Percentiles rank a stretch among this genome's conserved stretches.
Conservation (phyloP, 2,888 invertebrate species). For the Perdita meconis region DNA sequence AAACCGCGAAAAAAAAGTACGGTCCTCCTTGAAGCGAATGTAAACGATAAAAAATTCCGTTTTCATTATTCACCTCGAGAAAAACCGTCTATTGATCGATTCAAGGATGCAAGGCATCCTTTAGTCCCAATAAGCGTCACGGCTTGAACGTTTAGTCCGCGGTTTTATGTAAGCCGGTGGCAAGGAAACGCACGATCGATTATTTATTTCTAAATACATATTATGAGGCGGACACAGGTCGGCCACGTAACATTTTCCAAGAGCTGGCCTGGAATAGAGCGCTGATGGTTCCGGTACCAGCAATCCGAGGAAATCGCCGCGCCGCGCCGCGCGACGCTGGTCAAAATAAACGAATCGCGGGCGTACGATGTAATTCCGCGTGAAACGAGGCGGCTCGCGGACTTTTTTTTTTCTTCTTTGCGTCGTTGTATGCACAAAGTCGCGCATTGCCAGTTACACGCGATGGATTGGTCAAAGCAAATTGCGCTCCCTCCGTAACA, state of each 20-base stretch:
- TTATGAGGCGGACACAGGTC: constrained; percentile 32
- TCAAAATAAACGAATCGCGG: constrained; percentile 31
- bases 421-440: background rate
- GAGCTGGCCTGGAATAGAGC: constrained; percentile 12
- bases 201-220: constrained; percentile 20
- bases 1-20: background rate
- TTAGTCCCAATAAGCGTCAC: background rate
- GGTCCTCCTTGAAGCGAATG: constrained; percentile 13
- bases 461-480: background rate
- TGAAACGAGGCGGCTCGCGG: constrained; percentile 3
- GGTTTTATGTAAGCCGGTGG: constrained; percentile 29
- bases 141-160: background rate
- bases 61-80: background rate
- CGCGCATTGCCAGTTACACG: background rate
- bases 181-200: constrained; percentile 22
- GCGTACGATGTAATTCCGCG: constrained; percentile 10
- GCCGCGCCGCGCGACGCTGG: too few relatives aligned
- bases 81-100: background rate
- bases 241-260: constrained; percentile 46
- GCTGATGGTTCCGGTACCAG: constrained; percentile 48
- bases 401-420: background rate
- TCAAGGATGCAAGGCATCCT: constrained; percentile 10
- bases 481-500: background rate
- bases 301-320: constrained; percentile 27
- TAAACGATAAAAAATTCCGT: background rate